Conservation (phyloP, 2,888 invertebrate genomes). For the Hartigia nigra region DNA sequence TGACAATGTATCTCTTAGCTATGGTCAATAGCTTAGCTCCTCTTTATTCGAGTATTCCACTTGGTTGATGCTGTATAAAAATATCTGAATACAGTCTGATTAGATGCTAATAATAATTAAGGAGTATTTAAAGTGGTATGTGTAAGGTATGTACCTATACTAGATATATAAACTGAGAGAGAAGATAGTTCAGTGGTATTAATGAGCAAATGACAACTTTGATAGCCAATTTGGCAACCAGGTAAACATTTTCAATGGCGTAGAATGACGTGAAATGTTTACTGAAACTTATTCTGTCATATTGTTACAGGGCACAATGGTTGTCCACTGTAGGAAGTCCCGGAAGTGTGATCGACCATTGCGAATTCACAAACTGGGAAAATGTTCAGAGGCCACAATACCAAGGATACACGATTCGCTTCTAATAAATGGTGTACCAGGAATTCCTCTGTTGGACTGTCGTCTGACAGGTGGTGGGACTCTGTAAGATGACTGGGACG, state of each 20-base stretch:
- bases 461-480: neutral
- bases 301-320: slow-evolving; percentile 79
- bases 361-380: slow-evolving; percentile 85
- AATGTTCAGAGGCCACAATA: slow-evolving; percentile 76
- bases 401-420: slow-evolving; percentile 84
- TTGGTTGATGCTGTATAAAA: slow-evolving; percentile 40
- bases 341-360: slow-evolving; percentile 84
- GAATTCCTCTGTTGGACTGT: neutral
- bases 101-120: slow-evolving; percentile 55
- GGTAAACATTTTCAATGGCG: slow-evolving; percentile 26
- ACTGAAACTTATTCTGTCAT: slow-evolving; percentile 25
- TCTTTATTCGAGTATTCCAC: slow-evolving; percentile 12
- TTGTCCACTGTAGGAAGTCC: slow-evolving; percentile 85
- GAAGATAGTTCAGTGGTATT: slow-evolving; percentile 13
- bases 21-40: neutral
- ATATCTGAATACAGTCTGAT: slow-evolving; percentile 51
- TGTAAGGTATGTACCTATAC: slow-evolving; percentile 9
- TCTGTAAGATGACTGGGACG: neutral
- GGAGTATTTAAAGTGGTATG: slow-evolving; percentile 11
- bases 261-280: neutral
- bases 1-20: neutral
- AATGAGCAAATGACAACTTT: slow-evolving; percentile 23
- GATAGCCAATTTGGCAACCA: slow-evolving; percentile 32
- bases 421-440: slow-evolving; percentile 67
- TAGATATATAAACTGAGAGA: slow-evolving; percentile 3